Evolutionary conservation across 2,888 invertebrate species (phyloP).

Genomic region (Myopa tessellatipennis): DNA sequence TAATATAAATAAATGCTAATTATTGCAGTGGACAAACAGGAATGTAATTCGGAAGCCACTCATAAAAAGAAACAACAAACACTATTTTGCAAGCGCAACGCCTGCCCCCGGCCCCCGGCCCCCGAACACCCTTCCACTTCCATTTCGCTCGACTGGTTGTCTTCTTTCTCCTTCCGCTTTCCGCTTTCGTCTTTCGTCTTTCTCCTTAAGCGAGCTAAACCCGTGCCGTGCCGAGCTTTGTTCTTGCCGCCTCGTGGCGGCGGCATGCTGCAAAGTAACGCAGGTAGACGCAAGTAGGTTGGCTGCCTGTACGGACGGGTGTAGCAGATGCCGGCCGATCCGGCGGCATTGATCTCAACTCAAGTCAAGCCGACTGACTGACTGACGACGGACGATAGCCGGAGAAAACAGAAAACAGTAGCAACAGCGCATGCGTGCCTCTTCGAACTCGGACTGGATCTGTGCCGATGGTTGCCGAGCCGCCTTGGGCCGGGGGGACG

Average conservation of each 20-base stretch:
- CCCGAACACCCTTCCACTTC: neutral
- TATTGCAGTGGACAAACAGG: constrained; percentile 13
- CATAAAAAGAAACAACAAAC: constrained; percentile 19
- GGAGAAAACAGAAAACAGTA: constrained; percentile 33
- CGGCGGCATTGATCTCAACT: constrained; percentile 57
- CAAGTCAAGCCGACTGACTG: constrained; percentile 10
- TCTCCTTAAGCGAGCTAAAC: constrained; percentile 66
- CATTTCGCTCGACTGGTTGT: neutral
- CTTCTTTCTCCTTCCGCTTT: neutral
- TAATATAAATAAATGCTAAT: constrained; percentile 25
- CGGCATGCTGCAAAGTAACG: constrained; percentile 65
- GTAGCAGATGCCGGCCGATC: constrained; percentile 14
- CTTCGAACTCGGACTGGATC: constrained; percentile 30
- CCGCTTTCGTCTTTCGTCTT: constrained; percentile 46
- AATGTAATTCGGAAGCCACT: constrained; percentile 33
- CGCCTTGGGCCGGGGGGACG: neutral
- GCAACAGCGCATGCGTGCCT: constrained; percentile 3
- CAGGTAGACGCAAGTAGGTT: constrained; percentile 38
- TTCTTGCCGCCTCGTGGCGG: constrained; percentile 60
- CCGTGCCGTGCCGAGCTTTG: constrained; percentile 66
- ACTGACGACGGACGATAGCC: neutral
- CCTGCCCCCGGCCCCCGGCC: constrained; percentile 3
- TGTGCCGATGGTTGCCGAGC: constrained; percentile 19
- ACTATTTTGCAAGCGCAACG: neutral
- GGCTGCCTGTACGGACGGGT: constrained; percentile 14